Percentiles rank a stretch among this genome's conserved stretches.
Evolutionary conservation across 1,140 invertebrate genomes (phyloP).

Genomic region (Zaprionus inermis): DNA sequence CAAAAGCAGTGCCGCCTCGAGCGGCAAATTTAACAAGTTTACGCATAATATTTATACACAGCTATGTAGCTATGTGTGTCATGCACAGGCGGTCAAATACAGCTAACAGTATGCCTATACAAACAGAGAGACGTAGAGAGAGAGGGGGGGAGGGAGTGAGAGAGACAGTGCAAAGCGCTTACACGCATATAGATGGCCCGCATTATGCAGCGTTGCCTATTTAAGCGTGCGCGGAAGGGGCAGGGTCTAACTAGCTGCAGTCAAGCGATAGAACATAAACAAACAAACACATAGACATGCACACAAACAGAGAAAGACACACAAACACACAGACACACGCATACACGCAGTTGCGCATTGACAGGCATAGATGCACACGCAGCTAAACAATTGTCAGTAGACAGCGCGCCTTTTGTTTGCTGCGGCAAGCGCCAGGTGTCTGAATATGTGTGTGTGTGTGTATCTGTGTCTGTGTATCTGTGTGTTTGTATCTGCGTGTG

Average conservation of each 20-base stretch:
- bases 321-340: constrained; percentile 24
- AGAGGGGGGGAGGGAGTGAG: not conserved
- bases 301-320: not conserved
- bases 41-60: constrained; percentile 49
- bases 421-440: not conserved
- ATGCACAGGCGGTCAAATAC: constrained; percentile 55
- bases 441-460: not conserved
- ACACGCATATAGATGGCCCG: constrained; percentile 79
- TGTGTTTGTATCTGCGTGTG: too few species aligned
- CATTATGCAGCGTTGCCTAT: constrained; percentile 53
- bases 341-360: constrained; percentile 18
- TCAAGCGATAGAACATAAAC: constrained; percentile 56
- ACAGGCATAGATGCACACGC: constrained; percentile 55
- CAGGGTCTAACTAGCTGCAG: constrained; percentile 61
- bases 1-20: too few species aligned
- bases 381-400: constrained; percentile 76
- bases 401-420: constrained; percentile 62
- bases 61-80: constrained; percentile 52
- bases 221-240: not conserved
- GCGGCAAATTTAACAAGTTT: constrained; percentile 52
- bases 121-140: constrained; percentile 34
- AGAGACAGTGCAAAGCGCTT: constrained; percentile 49
- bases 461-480: constrained; percentile 9
- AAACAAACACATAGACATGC: constrained; percentile 34
- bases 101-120: not conserved